Percentiles rank a stretch among this genome's conserved stretches.
Conservation (phyloP, 2,888 invertebrate species). For the Hetaerina titia region DNA sequence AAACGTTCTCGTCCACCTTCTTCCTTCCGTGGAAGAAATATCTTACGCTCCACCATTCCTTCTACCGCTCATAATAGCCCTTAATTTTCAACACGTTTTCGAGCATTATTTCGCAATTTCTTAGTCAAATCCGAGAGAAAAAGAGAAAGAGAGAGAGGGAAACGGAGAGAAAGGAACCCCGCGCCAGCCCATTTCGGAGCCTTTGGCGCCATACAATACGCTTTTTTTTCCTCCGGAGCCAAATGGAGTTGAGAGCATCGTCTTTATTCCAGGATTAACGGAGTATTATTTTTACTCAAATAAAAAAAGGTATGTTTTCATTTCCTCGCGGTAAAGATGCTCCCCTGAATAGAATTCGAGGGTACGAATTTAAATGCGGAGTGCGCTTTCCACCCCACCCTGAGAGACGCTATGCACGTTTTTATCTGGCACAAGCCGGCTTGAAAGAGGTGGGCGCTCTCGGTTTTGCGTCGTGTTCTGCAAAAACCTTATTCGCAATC, state of each 20-base stretch:
- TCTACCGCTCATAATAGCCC: background rate
- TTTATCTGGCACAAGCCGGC: background rate
- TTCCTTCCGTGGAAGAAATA: background rate
- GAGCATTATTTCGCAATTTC: background rate
- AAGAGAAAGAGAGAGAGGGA: background rate
- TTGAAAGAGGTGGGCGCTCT: background rate
- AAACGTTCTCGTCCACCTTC: background rate
- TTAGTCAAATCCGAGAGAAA: background rate
- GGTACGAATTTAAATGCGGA: conserved; percentile 21
- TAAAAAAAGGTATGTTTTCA: background rate
- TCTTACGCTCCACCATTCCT: background rate
- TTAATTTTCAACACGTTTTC: conserved; percentile 24
- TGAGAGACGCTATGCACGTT: background rate
- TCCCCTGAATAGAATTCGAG: background rate
- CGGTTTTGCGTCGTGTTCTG: background rate
- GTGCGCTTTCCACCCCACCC: background rate
- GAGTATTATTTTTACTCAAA: background rate
- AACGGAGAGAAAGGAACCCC: background rate
- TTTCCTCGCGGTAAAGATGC: background rate
- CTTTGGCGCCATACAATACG: background rate
- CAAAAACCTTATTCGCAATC: background rate
- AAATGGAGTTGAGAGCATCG: background rate
- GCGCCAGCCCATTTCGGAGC: background rate
- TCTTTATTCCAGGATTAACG: background rate
- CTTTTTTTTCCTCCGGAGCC: background rate